A percentile compares a stretch with the other conserved stretches of the same genome.
Conservation (phyloP, 2,797 vertebrate genomes). For the Discoglossus pictus region DNA sequence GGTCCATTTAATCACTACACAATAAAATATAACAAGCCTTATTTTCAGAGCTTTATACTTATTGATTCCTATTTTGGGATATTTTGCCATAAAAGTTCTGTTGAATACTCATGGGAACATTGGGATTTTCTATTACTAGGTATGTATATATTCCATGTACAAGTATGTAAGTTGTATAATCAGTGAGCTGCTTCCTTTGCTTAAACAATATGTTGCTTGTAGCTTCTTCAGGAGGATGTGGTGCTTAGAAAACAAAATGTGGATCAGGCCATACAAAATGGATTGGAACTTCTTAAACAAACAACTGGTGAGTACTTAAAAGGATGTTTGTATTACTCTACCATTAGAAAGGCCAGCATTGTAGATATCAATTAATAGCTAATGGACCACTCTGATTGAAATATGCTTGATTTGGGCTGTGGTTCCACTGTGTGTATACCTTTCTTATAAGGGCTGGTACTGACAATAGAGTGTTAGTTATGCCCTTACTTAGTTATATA, state of each 20-base stretch:
- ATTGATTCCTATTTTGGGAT: conserved; percentile 52
- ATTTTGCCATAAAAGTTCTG: conserved; percentile 38
- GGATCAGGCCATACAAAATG: conserved; percentile 89
- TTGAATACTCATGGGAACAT: no score
- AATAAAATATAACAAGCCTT: no score
- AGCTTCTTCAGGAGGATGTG: conserved; percentile 92
- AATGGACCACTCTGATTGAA: no score
- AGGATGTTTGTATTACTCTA: not conserved
- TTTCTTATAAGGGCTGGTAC: no score
- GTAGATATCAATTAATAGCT: not conserved
- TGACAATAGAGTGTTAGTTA: no score
- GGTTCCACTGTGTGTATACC: no score
- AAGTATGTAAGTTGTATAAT: conserved; percentile 43
- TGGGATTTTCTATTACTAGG: no score
- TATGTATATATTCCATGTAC: no score
- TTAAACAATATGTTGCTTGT: conserved; percentile 53
- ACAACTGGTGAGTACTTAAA: conserved; percentile 83
- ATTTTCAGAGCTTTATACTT: conserved; percentile 53
- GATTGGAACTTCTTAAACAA: conserved; percentile 93
- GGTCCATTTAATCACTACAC: no score
- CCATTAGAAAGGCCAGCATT: not conserved
- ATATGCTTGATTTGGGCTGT: no score
- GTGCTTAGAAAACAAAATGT: conserved; percentile 84
- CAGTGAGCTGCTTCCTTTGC: conserved; percentile 11
- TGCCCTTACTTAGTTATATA: no score